These are phyloP conservation scores for Proisotoma minuta DNA, from an alignment of 2,888 invertebrate species.

Conservation along the genomic window DNA sequence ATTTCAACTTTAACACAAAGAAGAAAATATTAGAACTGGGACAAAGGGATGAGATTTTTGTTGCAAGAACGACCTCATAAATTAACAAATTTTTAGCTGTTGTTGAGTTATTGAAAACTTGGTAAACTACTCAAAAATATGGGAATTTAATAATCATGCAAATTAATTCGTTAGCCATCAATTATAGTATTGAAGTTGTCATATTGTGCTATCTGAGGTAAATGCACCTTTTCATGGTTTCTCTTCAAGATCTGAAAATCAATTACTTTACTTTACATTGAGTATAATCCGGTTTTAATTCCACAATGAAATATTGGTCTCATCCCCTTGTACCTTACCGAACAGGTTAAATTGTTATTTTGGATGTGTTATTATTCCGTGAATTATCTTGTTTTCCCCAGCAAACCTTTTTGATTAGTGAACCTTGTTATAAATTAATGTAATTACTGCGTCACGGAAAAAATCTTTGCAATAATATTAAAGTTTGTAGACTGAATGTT, in stretches of 20 bases:
- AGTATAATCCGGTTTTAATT: background rate
- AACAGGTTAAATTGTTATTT: constrained; percentile 12
- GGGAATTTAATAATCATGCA: constrained; percentile 39
- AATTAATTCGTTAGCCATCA: constrained; percentile 37
- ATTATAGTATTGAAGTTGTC: constrained; percentile 34
- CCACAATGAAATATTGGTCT: background rate
- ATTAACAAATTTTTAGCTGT: constrained; percentile 1
- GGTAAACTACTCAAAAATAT: constrained; percentile 11
- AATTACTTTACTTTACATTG: background rate
- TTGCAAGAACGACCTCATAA: constrained; percentile 2
- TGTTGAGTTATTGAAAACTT: constrained; percentile 14
- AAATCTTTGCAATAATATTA: too few species aligned
- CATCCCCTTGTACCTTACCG: constrained; percentile 4
- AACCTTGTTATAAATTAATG: background rate
- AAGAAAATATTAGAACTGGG: background rate
- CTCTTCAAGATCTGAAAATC: background rate
- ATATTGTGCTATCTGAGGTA: constrained; percentile 13
- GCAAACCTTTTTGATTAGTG: background rate
- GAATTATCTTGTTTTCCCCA: background rate
- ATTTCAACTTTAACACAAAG: too few species aligned
- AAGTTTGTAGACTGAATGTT: too few species aligned
- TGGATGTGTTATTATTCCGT: background rate
- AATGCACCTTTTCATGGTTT: constrained; percentile 6
- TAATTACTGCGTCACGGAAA: constrained; percentile 1
- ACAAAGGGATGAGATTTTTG: background rate